These are phyloP conservation scores for Phengaris arion DNA, from an alignment of 2,888 invertebrate genomes.

Conservation along the genomic window DNA sequence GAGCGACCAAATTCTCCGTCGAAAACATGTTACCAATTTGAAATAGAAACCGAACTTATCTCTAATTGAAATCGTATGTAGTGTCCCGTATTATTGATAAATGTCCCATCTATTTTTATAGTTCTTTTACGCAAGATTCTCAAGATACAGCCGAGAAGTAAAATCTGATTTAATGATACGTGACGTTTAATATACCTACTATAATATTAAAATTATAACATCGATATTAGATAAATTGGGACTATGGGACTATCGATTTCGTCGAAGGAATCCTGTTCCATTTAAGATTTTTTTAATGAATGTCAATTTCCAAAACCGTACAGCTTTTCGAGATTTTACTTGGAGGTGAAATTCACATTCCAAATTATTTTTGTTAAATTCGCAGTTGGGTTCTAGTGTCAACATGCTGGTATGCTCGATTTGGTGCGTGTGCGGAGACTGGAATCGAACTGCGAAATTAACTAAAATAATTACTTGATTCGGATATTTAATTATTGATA, in stretches of 20 bases:
- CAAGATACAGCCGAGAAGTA: constrained; percentile 32
- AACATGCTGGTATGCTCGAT: too few species aligned
- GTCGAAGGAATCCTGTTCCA: not conserved
- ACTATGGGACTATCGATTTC: not conserved
- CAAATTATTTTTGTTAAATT: too few species aligned
- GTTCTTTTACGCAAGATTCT: constrained; percentile 46
- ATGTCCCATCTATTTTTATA: constrained; percentile 53
- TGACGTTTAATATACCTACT: not conserved
- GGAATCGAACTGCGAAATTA: too few species aligned
- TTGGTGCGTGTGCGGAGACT: too few species aligned
- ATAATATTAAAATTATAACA: constrained; percentile 20
- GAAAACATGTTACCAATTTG: constrained; percentile 58
- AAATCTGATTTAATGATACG: constrained; percentile 21
- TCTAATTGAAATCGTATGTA: constrained; percentile 79
- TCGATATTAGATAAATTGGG: not conserved
- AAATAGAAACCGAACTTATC: constrained; percentile 66
- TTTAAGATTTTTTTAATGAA: not conserved
- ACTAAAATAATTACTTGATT: too few species aligned
- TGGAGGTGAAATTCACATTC: too few species aligned
- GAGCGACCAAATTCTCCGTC: constrained; percentile 19
- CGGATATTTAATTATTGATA: too few species aligned
- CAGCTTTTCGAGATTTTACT: too few species aligned
- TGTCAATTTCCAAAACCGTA: too few species aligned
- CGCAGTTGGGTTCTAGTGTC: too few species aligned
- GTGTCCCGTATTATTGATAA: constrained; percentile 69